A percentile compares a stretch with the other conserved stretches of the same genome.
Conservation (phyloP, 2,797 vertebrate species). For the Vireo griseus region DNA sequence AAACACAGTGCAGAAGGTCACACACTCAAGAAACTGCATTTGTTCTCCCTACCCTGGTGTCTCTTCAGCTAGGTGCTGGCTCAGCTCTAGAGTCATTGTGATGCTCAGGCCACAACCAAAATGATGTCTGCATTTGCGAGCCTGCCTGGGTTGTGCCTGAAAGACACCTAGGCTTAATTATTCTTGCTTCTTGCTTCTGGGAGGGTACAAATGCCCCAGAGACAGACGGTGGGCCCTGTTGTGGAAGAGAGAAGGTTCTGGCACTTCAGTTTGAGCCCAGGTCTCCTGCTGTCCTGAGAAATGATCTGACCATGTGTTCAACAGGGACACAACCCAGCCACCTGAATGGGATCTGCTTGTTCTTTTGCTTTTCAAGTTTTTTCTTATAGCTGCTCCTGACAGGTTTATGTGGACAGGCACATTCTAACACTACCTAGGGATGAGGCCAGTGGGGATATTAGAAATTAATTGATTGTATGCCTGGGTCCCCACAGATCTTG, state of each 20-base stretch:
- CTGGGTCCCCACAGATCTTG: not conserved
- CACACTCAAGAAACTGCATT: not conserved
- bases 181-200: not conserved
- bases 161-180: not conserved
- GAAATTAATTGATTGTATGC: not conserved
- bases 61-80: not conserved
- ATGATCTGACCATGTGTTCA: not conserved
- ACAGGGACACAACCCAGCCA: not conserved
- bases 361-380: not conserved
- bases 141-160: not conserved
- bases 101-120: not conserved
- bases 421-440: not conserved
- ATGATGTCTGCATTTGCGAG: accelerated
- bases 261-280: not conserved
- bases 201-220: not conserved
- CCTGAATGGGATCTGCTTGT: not conserved
- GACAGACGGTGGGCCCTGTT: not conserved
- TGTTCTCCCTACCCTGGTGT: not conserved
- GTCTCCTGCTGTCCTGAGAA: not conserved
- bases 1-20: not conserved
- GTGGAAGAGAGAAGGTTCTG: not conserved
- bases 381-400: not conserved
- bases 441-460: not conserved
- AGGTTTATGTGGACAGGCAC: not conserved
- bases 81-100: not conserved